Percentiles rank a stretch among this genome's conserved stretches.
These are phyloP conservation scores for Rotaria magnacalcarata DNA, from an alignment of 2,888 invertebrate species.

Conservation along the genomic window DNA sequence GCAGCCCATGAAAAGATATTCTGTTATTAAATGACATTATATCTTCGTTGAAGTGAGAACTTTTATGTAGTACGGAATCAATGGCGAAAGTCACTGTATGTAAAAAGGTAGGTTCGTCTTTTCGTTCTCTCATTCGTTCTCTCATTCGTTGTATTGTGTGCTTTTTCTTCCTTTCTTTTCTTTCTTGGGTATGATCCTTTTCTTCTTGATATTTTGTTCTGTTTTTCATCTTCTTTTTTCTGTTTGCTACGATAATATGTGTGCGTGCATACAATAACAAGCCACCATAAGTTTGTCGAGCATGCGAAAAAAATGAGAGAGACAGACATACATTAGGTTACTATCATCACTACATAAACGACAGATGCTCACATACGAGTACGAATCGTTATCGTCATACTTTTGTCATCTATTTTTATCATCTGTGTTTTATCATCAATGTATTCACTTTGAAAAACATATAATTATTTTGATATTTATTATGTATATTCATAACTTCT, in stretches of 20 bases:
- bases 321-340: background rate
- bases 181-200: background rate
- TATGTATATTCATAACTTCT: too few species aligned
- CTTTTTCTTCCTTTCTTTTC: background rate
- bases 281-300: background rate
- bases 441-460: background rate
- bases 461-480: background rate
- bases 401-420: slow-evolving; percentile 18
- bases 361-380: background rate
- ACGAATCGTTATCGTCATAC: background rate
- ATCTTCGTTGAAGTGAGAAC: background rate
- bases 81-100: background rate
- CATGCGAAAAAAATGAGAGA: background rate
- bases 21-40: background rate
- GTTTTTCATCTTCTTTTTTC: background rate
- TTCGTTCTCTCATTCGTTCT: background rate
- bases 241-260: background rate
- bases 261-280: background rate
- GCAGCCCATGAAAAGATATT: background rate
- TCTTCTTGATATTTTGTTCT: background rate
- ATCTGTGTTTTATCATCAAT: background rate
- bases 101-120: background rate
- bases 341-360: background rate
- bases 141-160: background rate
- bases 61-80: background rate